Conservation (phyloP, 1,140 invertebrate species). For the Caerostris darwini region DNA sequence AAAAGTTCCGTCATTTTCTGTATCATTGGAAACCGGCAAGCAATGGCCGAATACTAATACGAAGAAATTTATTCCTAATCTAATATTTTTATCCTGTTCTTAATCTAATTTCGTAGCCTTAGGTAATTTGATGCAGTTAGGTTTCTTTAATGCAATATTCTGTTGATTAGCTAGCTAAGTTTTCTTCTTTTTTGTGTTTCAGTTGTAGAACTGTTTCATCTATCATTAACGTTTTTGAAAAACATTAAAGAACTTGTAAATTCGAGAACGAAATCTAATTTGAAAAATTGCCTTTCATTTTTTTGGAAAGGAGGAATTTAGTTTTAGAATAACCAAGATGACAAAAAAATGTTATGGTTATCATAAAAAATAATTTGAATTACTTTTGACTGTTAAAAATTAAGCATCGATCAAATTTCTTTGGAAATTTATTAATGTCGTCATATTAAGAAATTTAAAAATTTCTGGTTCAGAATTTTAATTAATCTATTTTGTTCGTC, state of each 20-base stretch:
- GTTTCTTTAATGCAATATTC: conserved; percentile 20
- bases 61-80: neutral
- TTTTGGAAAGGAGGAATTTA: too few species aligned
- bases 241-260: neutral
- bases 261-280: neutral
- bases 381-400: too few species aligned
- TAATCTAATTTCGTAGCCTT: conserved; percentile 32
- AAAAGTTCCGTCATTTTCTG: conserved; percentile 25
- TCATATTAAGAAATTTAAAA: too few species aligned
- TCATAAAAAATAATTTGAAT: too few species aligned
- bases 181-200: neutral
- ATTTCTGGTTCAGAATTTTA: too few species aligned
- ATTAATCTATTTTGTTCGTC: too few species aligned
- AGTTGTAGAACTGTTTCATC: neutral
- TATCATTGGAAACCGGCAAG: neutral
- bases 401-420: too few species aligned
- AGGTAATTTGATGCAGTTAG: conserved; percentile 50
- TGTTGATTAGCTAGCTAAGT: neutral
- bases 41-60: neutral
- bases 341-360: too few species aligned
- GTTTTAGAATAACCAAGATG: too few species aligned
- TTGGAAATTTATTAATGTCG: too few species aligned
- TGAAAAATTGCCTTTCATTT: neutral
- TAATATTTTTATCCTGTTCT: conserved; percentile 54
- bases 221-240: neutral